Evolutionary conservation across 2,797 vertebrate species (phyloP), one percentile per base, ranked within the genome.

Genomic region (Spinus olivaceus): DNA sequence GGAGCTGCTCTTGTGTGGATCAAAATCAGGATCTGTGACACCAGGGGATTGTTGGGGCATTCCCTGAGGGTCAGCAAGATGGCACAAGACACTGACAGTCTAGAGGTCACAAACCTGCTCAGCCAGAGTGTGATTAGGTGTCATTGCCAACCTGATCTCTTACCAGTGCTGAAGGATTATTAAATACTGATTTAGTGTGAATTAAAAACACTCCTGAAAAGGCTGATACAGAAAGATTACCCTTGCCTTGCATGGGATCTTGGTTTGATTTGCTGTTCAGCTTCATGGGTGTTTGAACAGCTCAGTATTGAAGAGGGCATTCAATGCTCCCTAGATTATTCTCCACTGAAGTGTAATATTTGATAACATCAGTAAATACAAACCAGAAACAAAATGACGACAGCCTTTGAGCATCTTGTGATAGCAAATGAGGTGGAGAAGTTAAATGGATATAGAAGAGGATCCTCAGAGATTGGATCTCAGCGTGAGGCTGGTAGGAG

Each of bases 361-460:
- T 87, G 95, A 95, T 90, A 96, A 85, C 88, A 95, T 96, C 94
- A 91, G 85, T 96, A 96, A 94, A 94, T 86, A 94, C 46, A 76
- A 91, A 94, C 27, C 59, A 76, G 87, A 88, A 94, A 49, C 69
- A 88, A 91, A 94, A 90, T 86, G 87, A 92, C 85, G 86, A 64
- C 73, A 51, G 66, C 85, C n/a, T 91, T 82, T 87, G 61, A 95
- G 87, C 73, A 83, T 61, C 94, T 22, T 64, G 74, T 84, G 89
- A 57, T 86, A 84, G 85, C 73, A 70, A 92, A 76, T 83, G 82
- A 46, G 24, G 64, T 61, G 80, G 65, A 88, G 90, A 88, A 79
- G 88, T 89, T 94, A 97, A 97, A 92, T 63, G 83, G 61, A 69
- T 85, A 73, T 86, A 70, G 88, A 86, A 94, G 59, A 88, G 82